phyloP scores from a whole-genome alignment of 2,888 invertebrate genomes.

The Hololepta plana region DNA sequence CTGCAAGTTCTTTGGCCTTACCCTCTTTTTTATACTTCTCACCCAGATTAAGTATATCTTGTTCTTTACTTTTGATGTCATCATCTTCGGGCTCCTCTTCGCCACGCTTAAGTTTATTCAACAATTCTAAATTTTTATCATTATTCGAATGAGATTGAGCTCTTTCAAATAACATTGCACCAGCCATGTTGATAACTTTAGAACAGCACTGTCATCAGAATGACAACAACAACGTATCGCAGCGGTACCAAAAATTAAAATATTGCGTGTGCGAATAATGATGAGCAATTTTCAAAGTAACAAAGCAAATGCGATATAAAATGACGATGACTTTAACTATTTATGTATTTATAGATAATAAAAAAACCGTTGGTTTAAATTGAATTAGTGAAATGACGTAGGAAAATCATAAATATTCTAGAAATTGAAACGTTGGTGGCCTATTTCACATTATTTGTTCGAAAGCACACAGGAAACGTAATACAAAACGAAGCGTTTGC shows the following conservation, averaged over 20 bases:
- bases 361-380: too few species aligned
- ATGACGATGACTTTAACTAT: too few species aligned
- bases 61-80: conserved; percentile 80
- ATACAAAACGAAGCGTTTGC: too few species aligned
- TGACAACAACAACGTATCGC: conserved; percentile 5
- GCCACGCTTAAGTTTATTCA: conserved; percentile 62
- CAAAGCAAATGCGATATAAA: too few species aligned
- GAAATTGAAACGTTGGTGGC: too few species aligned
- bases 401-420: too few species aligned
- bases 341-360: too few species aligned
- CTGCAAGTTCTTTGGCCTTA: conserved; percentile 80
- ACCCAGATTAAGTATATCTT: conserved; percentile 83
- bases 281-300: too few species aligned
- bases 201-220: conserved; percentile 30
- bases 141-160: conserved; percentile 58
- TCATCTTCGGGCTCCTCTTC: conserved; percentile 74
- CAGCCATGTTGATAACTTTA: conserved; percentile 50
- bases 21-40: conserved; percentile 84
- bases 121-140: conserved; percentile 53
- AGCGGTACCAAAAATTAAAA: not conserved
- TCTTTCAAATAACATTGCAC: conserved; percentile 78
- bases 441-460: too few species aligned
- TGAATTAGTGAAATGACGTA: too few species aligned
- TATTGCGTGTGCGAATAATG: too few species aligned
- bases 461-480: too few species aligned